Percentiles rank a stretch among this genome's conserved stretches.
These are phyloP conservation scores for Pyxicephalus adspersus DNA, from an alignment of 2,113 vertebrate species.

Conservation along the genomic window DNA sequence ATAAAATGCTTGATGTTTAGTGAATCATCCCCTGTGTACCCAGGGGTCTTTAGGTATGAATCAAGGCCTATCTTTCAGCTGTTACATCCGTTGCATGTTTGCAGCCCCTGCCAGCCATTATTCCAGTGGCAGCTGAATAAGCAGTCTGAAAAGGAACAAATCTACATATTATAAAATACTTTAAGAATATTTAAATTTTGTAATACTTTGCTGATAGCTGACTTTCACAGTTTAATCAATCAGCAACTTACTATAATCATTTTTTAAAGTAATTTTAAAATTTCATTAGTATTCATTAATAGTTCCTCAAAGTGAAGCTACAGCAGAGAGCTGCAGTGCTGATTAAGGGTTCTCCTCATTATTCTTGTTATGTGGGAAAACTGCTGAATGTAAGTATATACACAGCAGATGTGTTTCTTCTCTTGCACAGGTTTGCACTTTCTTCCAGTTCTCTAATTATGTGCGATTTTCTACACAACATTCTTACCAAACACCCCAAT, in stretches of 20 bases:
- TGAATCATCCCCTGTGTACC: too few species aligned
- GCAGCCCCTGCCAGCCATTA: slow-evolving; percentile 1
- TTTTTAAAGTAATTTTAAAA: slow-evolving; percentile 46
- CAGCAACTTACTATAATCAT: slow-evolving; percentile 27
- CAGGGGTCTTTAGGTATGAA: not conserved
- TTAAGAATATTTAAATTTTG: slow-evolving; percentile 26
- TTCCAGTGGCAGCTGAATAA: slow-evolving; percentile 30
- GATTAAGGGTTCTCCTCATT: slow-evolving; percentile 52
- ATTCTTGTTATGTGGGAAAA: slow-evolving; percentile 48
- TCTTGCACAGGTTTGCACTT: slow-evolving; percentile 40
- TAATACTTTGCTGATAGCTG: slow-evolving; percentile 30
- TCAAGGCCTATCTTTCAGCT: slow-evolving; percentile 17
- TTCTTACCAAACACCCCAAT: slow-evolving; percentile 14
- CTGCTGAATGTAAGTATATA: slow-evolving; percentile 47
- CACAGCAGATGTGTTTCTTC: slow-evolving; percentile 40
- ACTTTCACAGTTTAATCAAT: slow-evolving; percentile 37
- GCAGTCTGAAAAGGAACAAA: slow-evolving; percentile 18
- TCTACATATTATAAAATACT: slow-evolving; percentile 27
- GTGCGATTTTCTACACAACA: slow-evolving; percentile 1
- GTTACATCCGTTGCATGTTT: slow-evolving; percentile 15
- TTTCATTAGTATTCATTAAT: slow-evolving; percentile 54
- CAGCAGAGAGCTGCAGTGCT: slow-evolving; percentile 24
- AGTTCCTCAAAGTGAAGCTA: slow-evolving; percentile 42
- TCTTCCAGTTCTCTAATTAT: slow-evolving; percentile 40
- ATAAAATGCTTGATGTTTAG: too few species aligned